Base-by-base conservation (phyloP, 2,888 invertebrate genomes). In the Cerastis leucographa region DNA sequence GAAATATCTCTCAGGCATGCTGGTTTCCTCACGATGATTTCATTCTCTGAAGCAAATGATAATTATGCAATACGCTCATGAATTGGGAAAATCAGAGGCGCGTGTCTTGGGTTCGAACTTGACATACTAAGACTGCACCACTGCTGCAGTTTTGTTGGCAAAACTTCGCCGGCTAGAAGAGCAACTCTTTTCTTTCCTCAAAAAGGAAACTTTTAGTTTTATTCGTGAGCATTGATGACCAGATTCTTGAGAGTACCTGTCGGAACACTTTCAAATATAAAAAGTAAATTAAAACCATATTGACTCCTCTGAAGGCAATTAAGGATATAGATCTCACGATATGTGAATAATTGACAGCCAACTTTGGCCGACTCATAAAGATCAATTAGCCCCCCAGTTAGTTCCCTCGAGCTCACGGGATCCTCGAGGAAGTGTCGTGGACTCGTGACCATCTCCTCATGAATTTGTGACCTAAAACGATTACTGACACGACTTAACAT, bases 391-490 rank as follows among this genome's bases (percentile, higher is more conserved):
- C 68, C 40, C 4, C 25, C 6, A 19, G 7, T n/a, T 19, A n/a
- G 14, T 65, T 74, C 65, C 35, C 22, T 59, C 22, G 44, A 62
- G 22, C 42, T n/a, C 64, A 11, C 35, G 25, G 49, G 14, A 49
- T 44, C 51, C 51, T 54, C 69, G 14, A 29, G 65, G 49, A 54
- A 81, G 65, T 66, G 69, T 40, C 69, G 42, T 51, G 59, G 5
- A 29, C 74, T 80, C 78, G 78, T 80, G 80, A 76, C 76, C 59
- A 76, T 3, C 44, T 69, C 29, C 19, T 66, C 76, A 40, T 54
- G 66, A 61, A 61, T 76, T 81, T 76, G 80, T 80, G 81, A 80
- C 54, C 69, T 81, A 11, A 69, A 80, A 65, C 81, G 51, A 79
- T 79, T 68, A 56, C 74, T 35, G 8, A 22, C 65, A 51, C 72